Evolutionary conservation across 2,888 invertebrate genomes (phyloP), one percentile per base, ranked within the genome.

Genomic region (Mythimna vitellina): DNA sequence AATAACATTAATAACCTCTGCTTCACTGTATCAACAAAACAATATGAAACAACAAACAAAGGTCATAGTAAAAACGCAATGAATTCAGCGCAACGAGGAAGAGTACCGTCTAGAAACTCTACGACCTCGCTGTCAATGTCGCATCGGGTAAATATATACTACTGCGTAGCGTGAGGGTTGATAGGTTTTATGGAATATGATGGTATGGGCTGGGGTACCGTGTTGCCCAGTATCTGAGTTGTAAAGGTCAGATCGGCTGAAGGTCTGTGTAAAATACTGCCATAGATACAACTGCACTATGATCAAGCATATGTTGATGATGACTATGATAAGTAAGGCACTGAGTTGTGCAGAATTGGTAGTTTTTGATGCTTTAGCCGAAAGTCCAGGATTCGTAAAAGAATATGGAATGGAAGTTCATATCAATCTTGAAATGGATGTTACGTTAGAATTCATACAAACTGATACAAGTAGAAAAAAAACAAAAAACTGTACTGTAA

Each of bases 71-170:
- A 79, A 79, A 79, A 77, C 46, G 64, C 53, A 69, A 82, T 67
- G 32, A 77, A 81, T 81, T 61, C n/a, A 67, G 42, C 17, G 64
- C 54, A 69, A 76, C 56, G 38, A 82, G 79, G 74, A 76, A 72
- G 80, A 82, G 80, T 29, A 42, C 32, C 20, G 67, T 42, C 67
- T 62, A 70, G 72, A 67, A 72, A 65, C 61, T 78, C 17, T 49
- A 51, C 70, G 81, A 65, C 86, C 86, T 86, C 78, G 86, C 42
- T 53, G 63, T 62, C 82, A 81, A 86, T 86, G 86, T 68, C 83
- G 60, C 22, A 38, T 68, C 60, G 65, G 54, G 73, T 77, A 83
- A 77, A 67, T 54, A 65, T 42, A 46, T 60, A 65, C 46, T 76
- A 63, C 46, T 76, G 65, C 54, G 56, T 14, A 63, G 64, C 64